A percentile compares a stretch with the other conserved stretches of the same genome.
These are phyloP conservation scores for Cyprinodon diabolis DNA, from an alignment of 2,797 vertebrate genomes.

Conservation along the genomic window DNA sequence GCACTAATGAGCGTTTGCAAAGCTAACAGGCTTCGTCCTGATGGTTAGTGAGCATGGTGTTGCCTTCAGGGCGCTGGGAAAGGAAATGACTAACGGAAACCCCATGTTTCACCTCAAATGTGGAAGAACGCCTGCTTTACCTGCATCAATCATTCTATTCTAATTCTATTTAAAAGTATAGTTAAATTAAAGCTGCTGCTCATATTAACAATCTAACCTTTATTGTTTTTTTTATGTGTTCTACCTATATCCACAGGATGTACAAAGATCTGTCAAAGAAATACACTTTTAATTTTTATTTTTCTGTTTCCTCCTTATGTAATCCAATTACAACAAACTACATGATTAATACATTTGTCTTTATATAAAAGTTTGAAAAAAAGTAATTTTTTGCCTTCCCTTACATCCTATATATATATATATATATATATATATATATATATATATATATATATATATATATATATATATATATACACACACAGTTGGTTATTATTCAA, in stretches of 20 bases:
- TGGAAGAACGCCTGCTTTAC: constrained; percentile 5
- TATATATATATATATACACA: too few relatives aligned
- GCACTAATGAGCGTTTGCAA: accelerated
- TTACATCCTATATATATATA: background rate
- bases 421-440: too few relatives aligned
- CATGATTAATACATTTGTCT: background rate
- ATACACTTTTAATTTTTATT: background rate
- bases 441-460: too few relatives aligned
- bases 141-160: background rate
- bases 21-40: constrained; percentile 22
- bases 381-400: background rate
- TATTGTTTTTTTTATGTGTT: background rate
- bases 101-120: constrained; percentile 31
- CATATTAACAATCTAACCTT: background rate
- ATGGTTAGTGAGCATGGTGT: constrained; percentile 53
- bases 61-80: constrained; percentile 41
- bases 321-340: background rate
- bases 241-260: background rate
- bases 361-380: too few relatives aligned
- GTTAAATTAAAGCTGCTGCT: too few relatives aligned
- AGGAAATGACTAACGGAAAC: constrained; percentile 68
- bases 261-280: background rate
- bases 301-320: background rate
- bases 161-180: background rate
- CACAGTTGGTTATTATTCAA: background rate